These are phyloP conservation scores for Pristionchus japonicus DNA, from an alignment of 2,888 invertebrate species.

Conservation along the genomic window DNA sequence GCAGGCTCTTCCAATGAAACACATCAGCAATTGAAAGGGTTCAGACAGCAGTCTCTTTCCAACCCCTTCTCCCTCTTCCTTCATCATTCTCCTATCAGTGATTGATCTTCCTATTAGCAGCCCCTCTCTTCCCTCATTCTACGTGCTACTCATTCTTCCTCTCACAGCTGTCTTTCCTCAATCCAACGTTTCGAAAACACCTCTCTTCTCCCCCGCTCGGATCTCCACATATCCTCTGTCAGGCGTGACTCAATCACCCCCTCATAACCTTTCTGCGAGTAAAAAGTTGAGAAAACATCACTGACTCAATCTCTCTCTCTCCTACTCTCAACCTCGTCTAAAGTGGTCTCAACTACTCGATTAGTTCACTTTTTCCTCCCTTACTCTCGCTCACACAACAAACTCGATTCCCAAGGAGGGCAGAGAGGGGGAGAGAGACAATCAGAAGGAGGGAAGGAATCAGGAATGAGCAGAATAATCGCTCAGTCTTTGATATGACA, in stretches of 20 bases:
- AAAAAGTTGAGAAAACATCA: background rate
- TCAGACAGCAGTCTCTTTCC: background rate
- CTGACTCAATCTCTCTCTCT: background rate
- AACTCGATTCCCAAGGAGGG: background rate
- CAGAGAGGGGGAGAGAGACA: background rate
- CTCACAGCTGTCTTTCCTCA: conserved; percentile 29
- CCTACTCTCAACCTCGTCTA: background rate
- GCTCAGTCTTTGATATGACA: background rate
- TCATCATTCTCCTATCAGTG: conserved; percentile 18
- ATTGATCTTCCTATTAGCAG: conserved; percentile 32
- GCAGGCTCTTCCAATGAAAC: background rate
- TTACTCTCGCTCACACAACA: background rate
- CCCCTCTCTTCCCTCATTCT: conserved; percentile 14
- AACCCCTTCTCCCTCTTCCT: background rate
- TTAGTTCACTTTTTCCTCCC: background rate
- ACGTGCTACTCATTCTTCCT: background rate
- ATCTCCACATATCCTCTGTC: background rate
- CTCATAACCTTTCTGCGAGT: background rate
- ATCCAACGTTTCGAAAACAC: conserved; percentile 29
- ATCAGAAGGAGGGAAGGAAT: no score
- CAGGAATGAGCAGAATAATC: background rate
- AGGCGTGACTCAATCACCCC: background rate
- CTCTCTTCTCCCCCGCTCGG: background rate
- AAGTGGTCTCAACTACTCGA: conserved; percentile 32
- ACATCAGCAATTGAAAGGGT: background rate